Conservation (phyloP, 2,888 invertebrate genomes). For the Xanthia icteritia region DNA sequence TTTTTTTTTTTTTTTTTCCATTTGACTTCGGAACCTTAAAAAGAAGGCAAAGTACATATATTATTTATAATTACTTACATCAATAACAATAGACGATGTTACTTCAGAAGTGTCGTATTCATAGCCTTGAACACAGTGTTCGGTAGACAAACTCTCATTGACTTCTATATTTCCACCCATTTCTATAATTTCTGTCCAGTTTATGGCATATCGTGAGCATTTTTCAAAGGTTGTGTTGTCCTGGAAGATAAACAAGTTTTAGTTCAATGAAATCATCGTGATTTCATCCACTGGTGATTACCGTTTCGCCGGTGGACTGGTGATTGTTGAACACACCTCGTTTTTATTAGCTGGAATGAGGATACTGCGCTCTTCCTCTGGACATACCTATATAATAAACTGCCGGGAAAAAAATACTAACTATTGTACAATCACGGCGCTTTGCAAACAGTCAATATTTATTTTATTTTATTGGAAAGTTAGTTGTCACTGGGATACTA, state of each 20-base stretch:
- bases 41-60: not conserved
- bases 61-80: conserved; percentile 89
- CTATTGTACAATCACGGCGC: not conserved
- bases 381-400: not conserved
- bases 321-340: not conserved
- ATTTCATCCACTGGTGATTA: not conserved
- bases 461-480: not conserved
- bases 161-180: conserved; percentile 77
- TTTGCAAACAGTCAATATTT: not conserved
- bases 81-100: conserved; percentile 95
- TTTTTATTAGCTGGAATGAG: not conserved
- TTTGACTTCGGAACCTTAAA: not conserved
- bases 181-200: conserved; percentile 91
- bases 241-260: conserved; percentile 69
- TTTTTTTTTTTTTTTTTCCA: too few species aligned
- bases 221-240: conserved; percentile 91
- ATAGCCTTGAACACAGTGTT: conserved; percentile 94
- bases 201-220: conserved; percentile 93
- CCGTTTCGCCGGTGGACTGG: not conserved
- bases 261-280: too few species aligned
- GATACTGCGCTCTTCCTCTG: not conserved
- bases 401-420: not conserved
- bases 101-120: conserved; percentile 93
- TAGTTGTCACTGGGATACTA: not conserved
- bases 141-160: conserved; percentile 91